Percentiles rank a stretch among this genome's conserved stretches.
Evolutionary conservation across 2,113 vertebrate genomes (phyloP).

Genomic region (Ginglymostoma cirratum): DNA sequence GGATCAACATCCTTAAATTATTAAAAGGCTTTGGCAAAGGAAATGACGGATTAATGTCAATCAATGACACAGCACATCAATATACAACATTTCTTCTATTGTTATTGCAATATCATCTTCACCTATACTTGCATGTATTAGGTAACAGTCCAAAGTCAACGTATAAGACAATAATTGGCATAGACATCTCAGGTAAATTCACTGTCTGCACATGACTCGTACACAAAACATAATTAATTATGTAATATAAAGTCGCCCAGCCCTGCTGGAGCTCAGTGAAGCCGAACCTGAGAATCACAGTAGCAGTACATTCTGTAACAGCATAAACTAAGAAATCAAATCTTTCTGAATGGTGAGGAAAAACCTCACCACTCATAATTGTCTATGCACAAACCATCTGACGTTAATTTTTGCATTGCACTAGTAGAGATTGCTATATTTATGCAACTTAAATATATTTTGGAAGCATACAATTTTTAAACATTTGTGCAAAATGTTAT

Average conservation of each 20-base stretch:
- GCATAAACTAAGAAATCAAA: background rate
- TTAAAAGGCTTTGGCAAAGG: background rate
- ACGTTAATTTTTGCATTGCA: background rate
- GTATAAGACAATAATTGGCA: background rate
- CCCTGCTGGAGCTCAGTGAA: background rate
- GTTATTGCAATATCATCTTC: background rate
- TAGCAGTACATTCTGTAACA: constrained; percentile 1
- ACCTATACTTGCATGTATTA: background rate
- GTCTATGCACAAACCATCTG: background rate
- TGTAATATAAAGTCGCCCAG: background rate
- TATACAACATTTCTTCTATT: too few relatives aligned
- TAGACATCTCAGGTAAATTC: background rate
- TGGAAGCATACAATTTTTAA: background rate
- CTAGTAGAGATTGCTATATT: background rate
- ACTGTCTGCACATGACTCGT: background rate
- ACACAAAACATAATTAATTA: constrained; percentile 5
- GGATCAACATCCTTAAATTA: background rate
- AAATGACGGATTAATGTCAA: background rate
- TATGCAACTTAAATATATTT: background rate
- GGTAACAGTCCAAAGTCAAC: background rate
- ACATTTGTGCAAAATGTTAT: background rate
- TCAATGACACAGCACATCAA: background rate
- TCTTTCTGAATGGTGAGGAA: background rate
- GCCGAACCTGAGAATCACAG: constrained; percentile 22
- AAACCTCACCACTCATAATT: background rate